Conservation (phyloP, 2,888 invertebrate genomes). For the Metalampra italica region DNA sequence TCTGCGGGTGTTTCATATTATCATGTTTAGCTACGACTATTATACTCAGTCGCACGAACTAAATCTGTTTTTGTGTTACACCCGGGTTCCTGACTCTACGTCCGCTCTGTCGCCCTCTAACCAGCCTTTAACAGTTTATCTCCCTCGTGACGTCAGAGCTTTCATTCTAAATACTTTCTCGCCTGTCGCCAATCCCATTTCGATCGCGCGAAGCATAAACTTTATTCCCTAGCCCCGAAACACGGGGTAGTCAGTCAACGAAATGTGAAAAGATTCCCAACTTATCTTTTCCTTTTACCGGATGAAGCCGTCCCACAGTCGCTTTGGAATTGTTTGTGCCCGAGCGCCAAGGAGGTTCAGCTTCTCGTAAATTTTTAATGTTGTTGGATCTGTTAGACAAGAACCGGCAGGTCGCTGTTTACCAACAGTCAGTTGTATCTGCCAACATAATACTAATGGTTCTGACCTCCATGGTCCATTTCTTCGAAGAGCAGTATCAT, state of each 20-base stretch:
- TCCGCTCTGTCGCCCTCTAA: slow-evolving; percentile 19
- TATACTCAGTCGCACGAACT: background rate
- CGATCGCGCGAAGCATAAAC: slow-evolving; percentile 23
- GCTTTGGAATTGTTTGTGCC: slow-evolving; percentile 22
- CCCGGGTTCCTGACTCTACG: background rate
- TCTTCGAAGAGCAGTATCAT: too few relatives aligned
- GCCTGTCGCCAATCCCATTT: slow-evolving; percentile 30
- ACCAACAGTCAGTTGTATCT: too few relatives aligned
- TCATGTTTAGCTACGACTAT: too few relatives aligned
- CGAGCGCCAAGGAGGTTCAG: too few relatives aligned
- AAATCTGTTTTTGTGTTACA: background rate
- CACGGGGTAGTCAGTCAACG: slow-evolving; percentile 27
- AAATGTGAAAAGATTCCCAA: slow-evolving; percentile 31
- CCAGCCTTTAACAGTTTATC: slow-evolving; percentile 42
- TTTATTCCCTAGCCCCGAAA: slow-evolving; percentile 20
- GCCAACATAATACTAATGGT: too few relatives aligned
- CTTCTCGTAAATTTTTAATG: background rate
- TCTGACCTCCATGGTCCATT: too few relatives aligned
- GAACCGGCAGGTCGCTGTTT: background rate
- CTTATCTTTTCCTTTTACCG: slow-evolving; percentile 18
- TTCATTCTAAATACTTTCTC: slow-evolving; percentile 32
- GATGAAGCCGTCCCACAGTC: slow-evolving; percentile 16
- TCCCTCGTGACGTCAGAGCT: slow-evolving; percentile 30
- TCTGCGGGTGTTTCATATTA: too few relatives aligned
- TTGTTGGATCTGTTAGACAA: slow-evolving; percentile 8